Conservation (phyloP, 2,888 invertebrate genomes). For the Micropterix aruncella region DNA sequence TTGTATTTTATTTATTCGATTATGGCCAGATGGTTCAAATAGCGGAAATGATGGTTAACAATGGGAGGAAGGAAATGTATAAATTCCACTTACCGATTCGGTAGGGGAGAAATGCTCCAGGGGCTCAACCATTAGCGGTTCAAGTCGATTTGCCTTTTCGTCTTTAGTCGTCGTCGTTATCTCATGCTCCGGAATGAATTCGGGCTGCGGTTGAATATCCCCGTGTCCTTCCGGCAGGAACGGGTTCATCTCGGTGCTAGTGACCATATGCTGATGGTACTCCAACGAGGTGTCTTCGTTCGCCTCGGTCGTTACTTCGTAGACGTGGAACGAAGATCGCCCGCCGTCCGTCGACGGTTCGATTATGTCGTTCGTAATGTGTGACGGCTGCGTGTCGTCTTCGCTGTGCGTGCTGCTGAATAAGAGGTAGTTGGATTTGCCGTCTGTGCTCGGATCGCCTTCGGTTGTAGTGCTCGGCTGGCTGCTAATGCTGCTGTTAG, state of each 20-base stretch:
- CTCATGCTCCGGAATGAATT: conserved; percentile 21
- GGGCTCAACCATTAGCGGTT: conserved; percentile 1
- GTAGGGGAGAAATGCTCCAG: too few species aligned
- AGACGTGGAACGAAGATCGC: not conserved
- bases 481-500: not conserved
- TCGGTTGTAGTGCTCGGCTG: not conserved
- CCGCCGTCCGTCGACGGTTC: not conserved
- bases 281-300: not conserved
- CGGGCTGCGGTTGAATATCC: conserved; percentile 42
- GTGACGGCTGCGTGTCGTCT: not conserved
- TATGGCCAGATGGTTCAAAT: too few species aligned
- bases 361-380: not conserved
- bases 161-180: not conserved
- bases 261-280: conserved; percentile 16
- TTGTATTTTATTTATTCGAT: too few species aligned
- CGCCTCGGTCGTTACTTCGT: not conserved
- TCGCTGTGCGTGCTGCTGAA: not conserved
- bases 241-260: conserved; percentile 47
- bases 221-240: conserved; percentile 48
- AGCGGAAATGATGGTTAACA: too few species aligned
- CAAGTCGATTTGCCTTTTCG: too few species aligned
- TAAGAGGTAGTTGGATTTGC: not conserved
- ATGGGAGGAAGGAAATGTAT: too few species aligned
- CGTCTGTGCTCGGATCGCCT: not conserved
- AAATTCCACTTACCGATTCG: too few species aligned